These are phyloP conservation scores for Oncorhynchus keta DNA, from an alignment of 2,113 vertebrate genomes.

Conservation along the genomic window DNA sequence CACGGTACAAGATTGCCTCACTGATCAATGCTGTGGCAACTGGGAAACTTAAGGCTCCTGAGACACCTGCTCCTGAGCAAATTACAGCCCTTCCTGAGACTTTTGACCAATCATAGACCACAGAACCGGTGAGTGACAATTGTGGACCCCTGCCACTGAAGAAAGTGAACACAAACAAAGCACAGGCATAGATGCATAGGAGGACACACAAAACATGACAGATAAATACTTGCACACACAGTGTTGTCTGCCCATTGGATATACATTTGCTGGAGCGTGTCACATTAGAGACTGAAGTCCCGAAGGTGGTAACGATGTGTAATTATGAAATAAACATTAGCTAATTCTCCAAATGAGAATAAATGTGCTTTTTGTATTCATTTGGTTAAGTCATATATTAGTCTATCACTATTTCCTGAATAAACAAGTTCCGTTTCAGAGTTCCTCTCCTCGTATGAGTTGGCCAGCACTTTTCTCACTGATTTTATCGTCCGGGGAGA, in stretches of 20 bases:
- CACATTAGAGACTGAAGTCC: neutral
- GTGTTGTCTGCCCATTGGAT: neutral
- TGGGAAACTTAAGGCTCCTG: slow-evolving; percentile 56
- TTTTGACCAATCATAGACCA: slow-evolving; percentile 34
- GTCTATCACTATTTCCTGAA: neutral
- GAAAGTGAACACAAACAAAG: neutral
- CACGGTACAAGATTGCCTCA: slow-evolving; percentile 80
- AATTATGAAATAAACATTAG: slow-evolving; percentile 37
- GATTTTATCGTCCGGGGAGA: neutral
- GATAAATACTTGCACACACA: neutral
- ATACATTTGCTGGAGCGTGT: no score
- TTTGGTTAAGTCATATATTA: neutral
- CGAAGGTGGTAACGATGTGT: neutral
- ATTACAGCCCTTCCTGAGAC: slow-evolving; percentile 25
- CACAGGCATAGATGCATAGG: neutral
- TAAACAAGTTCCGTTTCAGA: neutral
- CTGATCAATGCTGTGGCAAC: slow-evolving; percentile 76
- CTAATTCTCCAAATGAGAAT: neutral
- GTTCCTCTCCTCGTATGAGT: neutral
- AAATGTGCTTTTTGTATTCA: neutral
- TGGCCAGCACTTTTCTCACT: slow-evolving; percentile 17
- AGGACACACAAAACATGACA: neutral
- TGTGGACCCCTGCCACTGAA: neutral
- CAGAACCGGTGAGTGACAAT: slow-evolving; percentile 43
- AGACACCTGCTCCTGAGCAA: neutral